Percentiles rank a stretch among this genome's conserved stretches.
Evolutionary conservation across 2,888 invertebrate genomes (phyloP).

Genomic region (Trisateles emortualis): DNA sequence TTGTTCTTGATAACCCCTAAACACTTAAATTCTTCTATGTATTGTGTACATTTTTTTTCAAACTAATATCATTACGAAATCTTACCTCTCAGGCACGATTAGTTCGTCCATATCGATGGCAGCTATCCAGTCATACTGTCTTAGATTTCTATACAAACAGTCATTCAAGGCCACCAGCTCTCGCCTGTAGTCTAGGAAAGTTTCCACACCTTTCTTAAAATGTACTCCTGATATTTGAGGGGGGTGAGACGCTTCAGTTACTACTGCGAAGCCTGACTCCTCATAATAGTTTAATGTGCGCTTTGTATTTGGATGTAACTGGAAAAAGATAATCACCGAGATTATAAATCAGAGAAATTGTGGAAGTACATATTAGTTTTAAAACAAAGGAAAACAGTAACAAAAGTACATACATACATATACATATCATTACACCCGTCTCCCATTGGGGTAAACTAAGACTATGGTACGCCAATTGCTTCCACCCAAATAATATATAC

Average conservation of each 20-base stretch:
- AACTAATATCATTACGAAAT: too few species aligned
- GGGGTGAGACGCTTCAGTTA: conserved; percentile 24
- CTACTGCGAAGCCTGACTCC: conserved; percentile 15
- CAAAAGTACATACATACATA: too few species aligned
- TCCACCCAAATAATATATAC: too few species aligned
- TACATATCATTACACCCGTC: too few species aligned
- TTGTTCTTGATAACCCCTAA: too few species aligned
- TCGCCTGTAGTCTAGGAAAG: conserved; percentile 18
- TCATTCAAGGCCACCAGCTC: conserved; percentile 30
- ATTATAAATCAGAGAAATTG: too few species aligned
- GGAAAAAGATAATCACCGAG: neutral
- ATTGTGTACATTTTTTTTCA: too few species aligned
- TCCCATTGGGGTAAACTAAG: too few species aligned
- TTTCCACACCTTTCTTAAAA: neutral
- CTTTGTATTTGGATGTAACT: conserved; percentile 25
- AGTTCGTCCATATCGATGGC: conserved; percentile 28
- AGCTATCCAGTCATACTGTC: conserved; percentile 19
- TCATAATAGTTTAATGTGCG: conserved; percentile 21
- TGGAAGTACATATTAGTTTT: neutral
- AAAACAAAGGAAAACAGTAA: neutral
- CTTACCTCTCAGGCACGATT: conserved; percentile 22
- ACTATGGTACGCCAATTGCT: too few species aligned
- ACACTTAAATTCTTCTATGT: too few species aligned
- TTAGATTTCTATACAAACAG: conserved; percentile 24
- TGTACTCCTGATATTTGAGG: conserved; percentile 20